Percentiles rank a stretch among this genome's conserved stretches.
These are phyloP conservation scores for Homalodisca vitripennis DNA, from an alignment of 1,140 invertebrate genomes.

Conservation along the genomic window DNA sequence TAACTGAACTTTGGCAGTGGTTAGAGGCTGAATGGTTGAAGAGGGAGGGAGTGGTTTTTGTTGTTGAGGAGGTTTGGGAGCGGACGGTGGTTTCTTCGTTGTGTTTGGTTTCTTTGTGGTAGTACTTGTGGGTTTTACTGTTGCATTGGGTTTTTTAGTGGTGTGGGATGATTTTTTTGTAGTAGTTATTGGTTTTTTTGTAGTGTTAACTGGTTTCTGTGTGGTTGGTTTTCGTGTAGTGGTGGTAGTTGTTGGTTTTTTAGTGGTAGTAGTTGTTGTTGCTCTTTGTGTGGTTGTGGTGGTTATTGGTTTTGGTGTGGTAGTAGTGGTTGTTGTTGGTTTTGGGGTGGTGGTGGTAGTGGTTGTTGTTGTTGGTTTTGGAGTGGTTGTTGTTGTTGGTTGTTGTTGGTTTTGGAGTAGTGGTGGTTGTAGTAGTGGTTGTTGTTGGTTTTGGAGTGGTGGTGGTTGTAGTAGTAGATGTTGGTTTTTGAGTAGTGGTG, in stretches of 20 bases:
- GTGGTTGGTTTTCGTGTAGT: slow-evolving; percentile 25
- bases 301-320: slow-evolving; percentile 8
- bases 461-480: slow-evolving; percentile 8
- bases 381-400: too few species aligned
- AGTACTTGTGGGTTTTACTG: background rate
- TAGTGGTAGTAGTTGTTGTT: slow-evolving; percentile 18
- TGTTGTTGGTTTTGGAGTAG: too few species aligned
- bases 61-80: slow-evolving; percentile 16
- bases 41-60: background rate
- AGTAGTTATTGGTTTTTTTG: slow-evolving; percentile 24
- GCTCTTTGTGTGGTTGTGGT: slow-evolving; percentile 28
- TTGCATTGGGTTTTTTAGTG: slow-evolving; percentile 27
- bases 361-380: slow-evolving; percentile 17
- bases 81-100: background rate
- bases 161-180: slow-evolving; percentile 24
- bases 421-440: too few species aligned
- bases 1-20: background rate
- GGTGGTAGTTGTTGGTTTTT: slow-evolving; percentile 21
- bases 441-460: slow-evolving; percentile 12
- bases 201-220: slow-evolving; percentile 30
- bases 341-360: too few species aligned
- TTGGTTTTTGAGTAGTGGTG: slow-evolving; percentile 15
- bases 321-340: too few species aligned
- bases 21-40: background rate
- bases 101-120: slow-evolving; percentile 17